phyloP scores from a whole-genome alignment of 2,113 vertebrate species.

The Triplophysa tibetana region DNA sequence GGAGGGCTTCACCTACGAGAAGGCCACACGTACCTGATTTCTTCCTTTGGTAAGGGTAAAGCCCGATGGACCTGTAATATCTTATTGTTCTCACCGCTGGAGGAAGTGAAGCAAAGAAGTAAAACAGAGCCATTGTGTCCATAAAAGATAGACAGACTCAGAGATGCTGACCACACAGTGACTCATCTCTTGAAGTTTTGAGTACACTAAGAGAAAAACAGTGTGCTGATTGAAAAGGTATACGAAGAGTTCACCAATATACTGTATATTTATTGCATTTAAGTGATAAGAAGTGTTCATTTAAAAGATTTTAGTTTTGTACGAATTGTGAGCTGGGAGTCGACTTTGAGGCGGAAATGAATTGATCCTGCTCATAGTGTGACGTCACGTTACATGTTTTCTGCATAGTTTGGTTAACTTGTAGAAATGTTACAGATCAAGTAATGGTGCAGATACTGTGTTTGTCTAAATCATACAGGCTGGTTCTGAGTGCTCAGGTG shows the following conservation, averaged over 20 bases:
- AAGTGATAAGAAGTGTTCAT: no score
- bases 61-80: conserved; percentile 37
- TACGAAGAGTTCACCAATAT: no score
- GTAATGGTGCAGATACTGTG: neutral
- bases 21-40: conserved; percentile 39
- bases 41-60: conserved; percentile 42
- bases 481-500: no score
- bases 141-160: conserved; percentile 14
- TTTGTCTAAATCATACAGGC: no score
- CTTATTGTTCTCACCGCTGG: conserved; percentile 40
- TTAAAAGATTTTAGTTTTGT: no score
- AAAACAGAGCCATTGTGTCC: conserved; percentile 12
- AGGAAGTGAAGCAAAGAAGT: conserved; percentile 36
- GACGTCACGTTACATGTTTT: neutral
- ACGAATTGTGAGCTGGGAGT: no score
- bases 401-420: neutral
- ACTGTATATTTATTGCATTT: no score
- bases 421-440: neutral
- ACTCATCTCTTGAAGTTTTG: neutral
- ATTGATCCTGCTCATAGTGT: neutral
- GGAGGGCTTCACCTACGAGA: conserved; percentile 58
- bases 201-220: no score
- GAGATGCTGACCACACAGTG: neutral
- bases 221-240: no score
- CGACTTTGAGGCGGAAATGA: neutral